Conservation (phyloP, 2,113 vertebrate genomes). For the Eretmodus cyanostictus region DNA sequence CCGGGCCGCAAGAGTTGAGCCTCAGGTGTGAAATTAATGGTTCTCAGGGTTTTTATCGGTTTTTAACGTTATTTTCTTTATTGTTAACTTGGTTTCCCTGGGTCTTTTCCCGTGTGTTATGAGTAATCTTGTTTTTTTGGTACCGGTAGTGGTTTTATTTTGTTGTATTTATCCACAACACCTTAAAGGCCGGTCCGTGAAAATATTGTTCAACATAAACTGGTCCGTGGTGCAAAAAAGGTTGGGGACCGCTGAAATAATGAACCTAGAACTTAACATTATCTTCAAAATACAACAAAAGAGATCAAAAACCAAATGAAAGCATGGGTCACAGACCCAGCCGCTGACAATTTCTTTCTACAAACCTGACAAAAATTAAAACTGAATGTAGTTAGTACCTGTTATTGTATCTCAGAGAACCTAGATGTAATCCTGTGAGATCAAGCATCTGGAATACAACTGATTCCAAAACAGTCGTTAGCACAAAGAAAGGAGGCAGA, state of each 20-base stretch:
- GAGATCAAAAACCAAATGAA: background rate
- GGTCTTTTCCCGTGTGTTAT: accelerated
- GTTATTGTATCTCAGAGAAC: background rate
- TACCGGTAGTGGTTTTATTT: accelerated
- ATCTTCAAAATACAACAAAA: background rate
- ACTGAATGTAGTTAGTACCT: background rate
- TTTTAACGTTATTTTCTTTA: background rate
- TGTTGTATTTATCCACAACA: background rate
- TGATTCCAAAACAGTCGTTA: background rate
- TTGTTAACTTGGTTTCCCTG: background rate
- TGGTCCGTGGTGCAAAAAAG: accelerated
- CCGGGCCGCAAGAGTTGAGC: background rate
- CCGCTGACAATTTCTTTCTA: background rate
- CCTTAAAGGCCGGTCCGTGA: accelerated
- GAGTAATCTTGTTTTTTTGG: accelerated
- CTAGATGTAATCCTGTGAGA: background rate
- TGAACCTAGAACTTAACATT: background rate
- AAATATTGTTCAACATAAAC: background rate
- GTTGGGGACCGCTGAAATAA: background rate
- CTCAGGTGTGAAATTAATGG: background rate
- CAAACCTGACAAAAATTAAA: background rate
- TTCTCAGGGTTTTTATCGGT: background rate
- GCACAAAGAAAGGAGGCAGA: background rate
- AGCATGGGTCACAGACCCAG: background rate
- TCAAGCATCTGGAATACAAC: background rate